A percentile compares a stretch with the other conserved stretches of the same genome.
Evolutionary conservation across 2,113 vertebrate genomes (phyloP).

Genomic region (Beaufortia kweichowensis): DNA sequence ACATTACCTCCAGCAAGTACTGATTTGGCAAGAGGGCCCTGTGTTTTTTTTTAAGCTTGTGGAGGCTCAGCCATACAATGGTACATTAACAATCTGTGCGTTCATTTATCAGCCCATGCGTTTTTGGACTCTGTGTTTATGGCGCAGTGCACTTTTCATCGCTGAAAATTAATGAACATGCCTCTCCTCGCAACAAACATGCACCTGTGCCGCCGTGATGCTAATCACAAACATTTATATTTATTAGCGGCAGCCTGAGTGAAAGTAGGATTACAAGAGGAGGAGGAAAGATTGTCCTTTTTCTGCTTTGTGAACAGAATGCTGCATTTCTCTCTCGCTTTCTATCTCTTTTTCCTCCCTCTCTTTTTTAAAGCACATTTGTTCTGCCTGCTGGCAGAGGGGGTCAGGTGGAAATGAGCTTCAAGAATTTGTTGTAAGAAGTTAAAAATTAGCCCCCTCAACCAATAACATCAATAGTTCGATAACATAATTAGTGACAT

Average conservation of each 20-base stretch:
- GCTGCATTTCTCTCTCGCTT: conserved; percentile 34
- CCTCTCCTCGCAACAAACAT: conserved; percentile 99
- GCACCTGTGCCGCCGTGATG: conserved; percentile 99
- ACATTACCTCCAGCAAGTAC: conserved; percentile 82
- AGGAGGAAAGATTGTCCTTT: conserved; percentile 54
- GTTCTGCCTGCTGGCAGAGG: conserved; percentile 50
- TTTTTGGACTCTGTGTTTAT: conserved; percentile 97
- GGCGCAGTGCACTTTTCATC: conserved; percentile 98
- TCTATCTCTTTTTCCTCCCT: conserved; percentile 34
- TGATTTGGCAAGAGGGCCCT: conserved; percentile 82
- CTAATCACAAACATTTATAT: conserved; percentile 99
- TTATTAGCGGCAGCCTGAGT: conserved; percentile 96
- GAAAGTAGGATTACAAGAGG: conserved; percentile 80
- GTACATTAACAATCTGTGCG: conserved; percentile 97
- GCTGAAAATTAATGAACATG: conserved; percentile 99
- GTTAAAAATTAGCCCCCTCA: conserved; percentile 47
- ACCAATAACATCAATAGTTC: conserved; percentile 42
- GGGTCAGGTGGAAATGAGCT: conserved; percentile 56
- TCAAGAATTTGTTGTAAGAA: conserved; percentile 53
- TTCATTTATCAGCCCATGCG: conserved; percentile 97
- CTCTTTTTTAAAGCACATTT: conserved; percentile 53
- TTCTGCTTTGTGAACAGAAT: conserved; percentile 53
- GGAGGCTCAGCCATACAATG: conserved; percentile 88
- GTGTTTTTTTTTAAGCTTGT: conserved; percentile 69
- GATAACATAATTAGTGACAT: conserved; percentile 41